A percentile compares a stretch with the other conserved stretches of the same genome.
phyloP scores from a whole-genome alignment of 1,140 invertebrate genomes.

The Ladona fulva region DNA sequence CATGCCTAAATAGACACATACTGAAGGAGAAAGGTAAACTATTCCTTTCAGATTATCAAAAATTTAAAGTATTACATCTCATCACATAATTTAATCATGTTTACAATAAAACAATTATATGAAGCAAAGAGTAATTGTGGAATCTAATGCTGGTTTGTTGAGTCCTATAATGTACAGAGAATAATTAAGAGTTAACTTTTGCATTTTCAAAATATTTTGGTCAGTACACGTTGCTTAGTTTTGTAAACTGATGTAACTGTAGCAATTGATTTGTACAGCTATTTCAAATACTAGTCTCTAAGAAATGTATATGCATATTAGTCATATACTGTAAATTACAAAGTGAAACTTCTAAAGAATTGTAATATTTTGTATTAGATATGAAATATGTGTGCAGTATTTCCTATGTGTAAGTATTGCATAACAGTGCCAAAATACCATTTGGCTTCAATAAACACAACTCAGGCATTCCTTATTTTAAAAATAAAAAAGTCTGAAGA shows the following conservation, averaged over 20 bases:
- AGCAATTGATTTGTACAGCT: not conserved
- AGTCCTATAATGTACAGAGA: not conserved
- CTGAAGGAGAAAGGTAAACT: too few species aligned
- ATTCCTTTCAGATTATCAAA: not conserved
- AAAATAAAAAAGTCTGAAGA: not conserved
- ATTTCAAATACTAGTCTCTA: not conserved
- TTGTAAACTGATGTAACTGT: not conserved
- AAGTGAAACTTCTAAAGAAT: not conserved
- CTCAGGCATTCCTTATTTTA: conserved; percentile 3
- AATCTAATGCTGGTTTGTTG: not conserved
- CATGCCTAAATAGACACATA: too few species aligned
- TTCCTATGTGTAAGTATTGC: not conserved
- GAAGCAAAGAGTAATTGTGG: not conserved
- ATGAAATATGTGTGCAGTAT: not conserved
- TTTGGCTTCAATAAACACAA: not conserved
- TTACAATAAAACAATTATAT: not conserved
- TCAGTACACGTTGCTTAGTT: not conserved
- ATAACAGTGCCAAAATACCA: not conserved
- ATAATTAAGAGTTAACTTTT: not conserved
- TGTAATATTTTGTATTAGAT: not conserved
- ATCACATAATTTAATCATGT: not conserved
- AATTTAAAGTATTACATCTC: not conserved
- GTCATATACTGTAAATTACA: not conserved
- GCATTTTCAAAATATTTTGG: not conserved
- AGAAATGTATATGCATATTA: not conserved